phyloP scores from a whole-genome alignment of 1,140 invertebrate species.

The Drosophila grimshawi region DNA sequence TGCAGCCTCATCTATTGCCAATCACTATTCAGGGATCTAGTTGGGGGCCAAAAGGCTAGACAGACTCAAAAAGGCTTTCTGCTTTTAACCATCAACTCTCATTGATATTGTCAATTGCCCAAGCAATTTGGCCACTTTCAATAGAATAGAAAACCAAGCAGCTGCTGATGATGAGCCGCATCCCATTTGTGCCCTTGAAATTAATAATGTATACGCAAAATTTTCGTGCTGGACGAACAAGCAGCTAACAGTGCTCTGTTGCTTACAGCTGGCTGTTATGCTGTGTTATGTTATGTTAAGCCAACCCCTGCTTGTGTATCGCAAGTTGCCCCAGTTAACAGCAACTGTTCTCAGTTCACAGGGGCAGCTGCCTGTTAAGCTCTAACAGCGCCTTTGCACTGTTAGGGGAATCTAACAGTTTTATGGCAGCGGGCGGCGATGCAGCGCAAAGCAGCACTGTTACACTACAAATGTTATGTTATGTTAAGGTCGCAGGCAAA shows the following conservation, averaged over 20 bases:
- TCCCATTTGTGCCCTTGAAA: constrained; percentile 32
- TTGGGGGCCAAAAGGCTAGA: background rate
- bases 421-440: constrained; percentile 22
- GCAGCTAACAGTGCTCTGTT: background rate
- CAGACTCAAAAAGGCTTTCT: constrained; percentile 13
- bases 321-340: constrained; percentile 16
- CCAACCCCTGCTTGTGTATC: constrained; percentile 33
- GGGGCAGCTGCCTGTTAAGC: constrained; percentile 30
- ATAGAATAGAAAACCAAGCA: constrained; percentile 5
- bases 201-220: constrained; percentile 22
- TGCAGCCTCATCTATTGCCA: background rate
- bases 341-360: constrained; percentile 52
- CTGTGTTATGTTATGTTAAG: constrained; percentile 10
- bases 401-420: constrained; percentile 25
- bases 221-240: background rate
- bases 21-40: background rate
- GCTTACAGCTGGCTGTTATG: constrained; percentile 13
- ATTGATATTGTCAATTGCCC: constrained; percentile 52
- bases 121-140: constrained; percentile 42
- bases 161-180: background rate
- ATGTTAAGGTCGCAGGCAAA: background rate
- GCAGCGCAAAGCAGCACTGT: background rate
- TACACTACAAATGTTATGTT: background rate
- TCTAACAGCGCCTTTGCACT: background rate
- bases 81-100: constrained; percentile 30